These are phyloP conservation scores for Leucoma salicis DNA, from an alignment of 2,888 invertebrate genomes.

Conservation along the genomic window DNA sequence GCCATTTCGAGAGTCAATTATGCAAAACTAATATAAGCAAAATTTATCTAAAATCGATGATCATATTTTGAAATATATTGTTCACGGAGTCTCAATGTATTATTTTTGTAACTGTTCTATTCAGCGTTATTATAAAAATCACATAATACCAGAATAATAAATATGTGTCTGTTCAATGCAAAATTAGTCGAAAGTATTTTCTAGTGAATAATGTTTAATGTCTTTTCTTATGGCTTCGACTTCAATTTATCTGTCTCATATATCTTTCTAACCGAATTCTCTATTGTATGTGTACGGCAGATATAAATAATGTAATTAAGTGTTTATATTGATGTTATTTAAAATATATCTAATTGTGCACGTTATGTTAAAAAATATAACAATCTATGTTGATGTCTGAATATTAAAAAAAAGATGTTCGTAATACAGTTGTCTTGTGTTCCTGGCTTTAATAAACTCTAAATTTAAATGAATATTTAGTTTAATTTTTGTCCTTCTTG, in stretches of 20 bases:
- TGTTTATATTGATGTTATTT: slow-evolving; percentile 28
- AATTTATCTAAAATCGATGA: no score
- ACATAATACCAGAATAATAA: slow-evolving; percentile 11
- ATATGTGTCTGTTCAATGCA: background rate
- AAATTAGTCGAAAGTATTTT: background rate
- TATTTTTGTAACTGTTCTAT: slow-evolving; percentile 25
- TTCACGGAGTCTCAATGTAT: slow-evolving; percentile 13
- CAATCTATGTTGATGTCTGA: slow-evolving; percentile 31
- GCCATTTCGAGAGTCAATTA: no score
- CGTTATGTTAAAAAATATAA: slow-evolving; percentile 14
- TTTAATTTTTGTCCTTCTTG: no score
- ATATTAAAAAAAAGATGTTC: slow-evolving; percentile 39
- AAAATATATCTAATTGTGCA: slow-evolving; percentile 21
- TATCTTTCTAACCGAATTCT: slow-evolving; percentile 10
- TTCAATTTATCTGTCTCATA: slow-evolving; percentile 14
- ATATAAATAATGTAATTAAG: slow-evolving; percentile 23
- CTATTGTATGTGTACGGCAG: slow-evolving; percentile 19
- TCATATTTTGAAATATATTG: slow-evolving; percentile 23
- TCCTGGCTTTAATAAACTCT: slow-evolving; percentile 76
- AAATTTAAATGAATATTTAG: slow-evolving; percentile 37
- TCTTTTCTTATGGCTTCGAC: slow-evolving; percentile 1
- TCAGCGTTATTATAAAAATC: slow-evolving; percentile 20
- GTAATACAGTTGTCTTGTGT: slow-evolving; percentile 67
- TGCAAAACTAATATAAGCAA: no score
- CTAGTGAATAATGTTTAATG: slow-evolving; percentile 5